A percentile compares a stretch with the other conserved stretches of the same genome.
phyloP scores from a whole-genome alignment of 2,113 vertebrate genomes.

The Glaucidium brasilianum region DNA sequence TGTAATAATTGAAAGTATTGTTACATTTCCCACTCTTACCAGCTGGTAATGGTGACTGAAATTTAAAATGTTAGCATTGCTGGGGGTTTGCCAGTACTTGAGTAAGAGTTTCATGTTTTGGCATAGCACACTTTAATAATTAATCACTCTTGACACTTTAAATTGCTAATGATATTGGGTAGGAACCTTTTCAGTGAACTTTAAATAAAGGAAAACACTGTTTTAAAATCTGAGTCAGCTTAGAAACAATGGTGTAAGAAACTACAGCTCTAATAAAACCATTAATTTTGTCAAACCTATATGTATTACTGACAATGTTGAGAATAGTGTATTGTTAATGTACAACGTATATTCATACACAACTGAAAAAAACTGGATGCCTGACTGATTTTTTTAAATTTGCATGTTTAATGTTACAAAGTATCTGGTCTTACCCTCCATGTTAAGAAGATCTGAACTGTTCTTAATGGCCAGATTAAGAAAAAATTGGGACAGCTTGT shows the following conservation, averaged over 20 bases:
- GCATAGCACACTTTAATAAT: constrained; percentile 20
- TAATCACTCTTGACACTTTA: constrained; percentile 45
- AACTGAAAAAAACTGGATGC: background rate
- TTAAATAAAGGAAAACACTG: background rate
- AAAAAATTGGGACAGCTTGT: background rate
- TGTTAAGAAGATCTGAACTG: background rate
- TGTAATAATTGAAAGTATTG: background rate
- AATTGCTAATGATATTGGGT: constrained; percentile 27
- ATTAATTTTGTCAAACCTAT: background rate
- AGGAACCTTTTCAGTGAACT: constrained; percentile 26
- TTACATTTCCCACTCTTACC: background rate
- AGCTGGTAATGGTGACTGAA: background rate
- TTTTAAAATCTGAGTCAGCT: constrained; percentile 2
- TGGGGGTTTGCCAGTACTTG: background rate
- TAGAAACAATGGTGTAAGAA: background rate
- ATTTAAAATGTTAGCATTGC: background rate
- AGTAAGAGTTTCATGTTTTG: constrained; percentile 28
- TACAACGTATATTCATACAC: background rate
- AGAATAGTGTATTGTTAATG: background rate
- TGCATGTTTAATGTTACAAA: background rate
- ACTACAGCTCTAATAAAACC: background rate
- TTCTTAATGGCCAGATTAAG: background rate
- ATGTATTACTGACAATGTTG: background rate
- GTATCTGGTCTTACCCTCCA: background rate
- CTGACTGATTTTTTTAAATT: background rate